A percentile compares a stretch with the other conserved stretches of the same genome.
Conservation (phyloP, 2,888 invertebrate genomes). For the Cephus runcator region DNA sequence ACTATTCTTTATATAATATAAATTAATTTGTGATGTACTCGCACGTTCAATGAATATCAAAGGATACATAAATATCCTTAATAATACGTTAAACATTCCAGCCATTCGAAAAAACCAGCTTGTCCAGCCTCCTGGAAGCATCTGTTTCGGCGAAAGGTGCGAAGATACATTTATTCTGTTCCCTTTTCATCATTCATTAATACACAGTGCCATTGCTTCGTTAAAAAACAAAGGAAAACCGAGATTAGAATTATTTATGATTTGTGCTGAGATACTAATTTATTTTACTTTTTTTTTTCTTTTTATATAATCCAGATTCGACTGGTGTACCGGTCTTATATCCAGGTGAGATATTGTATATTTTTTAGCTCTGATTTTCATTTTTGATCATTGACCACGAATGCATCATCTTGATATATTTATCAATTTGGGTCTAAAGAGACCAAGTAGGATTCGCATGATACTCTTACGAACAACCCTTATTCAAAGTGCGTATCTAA, state of each 20-base stretch:
- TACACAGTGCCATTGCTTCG: neutral
- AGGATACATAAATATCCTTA: constrained; percentile 1
- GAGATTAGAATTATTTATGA: neutral
- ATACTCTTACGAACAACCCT: neutral
- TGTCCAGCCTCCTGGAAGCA: constrained; percentile 64
- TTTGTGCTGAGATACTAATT: neutral
- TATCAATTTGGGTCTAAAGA: neutral
- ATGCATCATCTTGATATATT: neutral
- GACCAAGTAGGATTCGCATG: neutral
- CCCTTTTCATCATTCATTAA: constrained; percentile 4
- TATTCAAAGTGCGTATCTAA: neutral
- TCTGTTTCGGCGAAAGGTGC: constrained; percentile 63
- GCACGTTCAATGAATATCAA: neutral
- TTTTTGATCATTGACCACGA: neutral
- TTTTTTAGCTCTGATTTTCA: neutral
- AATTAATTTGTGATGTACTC: constrained; percentile 12
- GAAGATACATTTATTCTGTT: constrained; percentile 31
- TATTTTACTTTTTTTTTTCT: constrained; percentile 13
- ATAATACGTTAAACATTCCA: constrained; percentile 46
- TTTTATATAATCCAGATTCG: constrained; percentile 48
- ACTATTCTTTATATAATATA: constrained; percentile 12
- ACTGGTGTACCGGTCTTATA: constrained; percentile 51
- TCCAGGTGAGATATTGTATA: constrained; percentile 55
- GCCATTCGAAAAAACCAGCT: constrained; percentile 62
- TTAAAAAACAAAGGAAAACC: neutral